Evolutionary conservation across 2,797 vertebrate genomes (phyloP).

Genomic region (Myripristis murdjan): DNA sequence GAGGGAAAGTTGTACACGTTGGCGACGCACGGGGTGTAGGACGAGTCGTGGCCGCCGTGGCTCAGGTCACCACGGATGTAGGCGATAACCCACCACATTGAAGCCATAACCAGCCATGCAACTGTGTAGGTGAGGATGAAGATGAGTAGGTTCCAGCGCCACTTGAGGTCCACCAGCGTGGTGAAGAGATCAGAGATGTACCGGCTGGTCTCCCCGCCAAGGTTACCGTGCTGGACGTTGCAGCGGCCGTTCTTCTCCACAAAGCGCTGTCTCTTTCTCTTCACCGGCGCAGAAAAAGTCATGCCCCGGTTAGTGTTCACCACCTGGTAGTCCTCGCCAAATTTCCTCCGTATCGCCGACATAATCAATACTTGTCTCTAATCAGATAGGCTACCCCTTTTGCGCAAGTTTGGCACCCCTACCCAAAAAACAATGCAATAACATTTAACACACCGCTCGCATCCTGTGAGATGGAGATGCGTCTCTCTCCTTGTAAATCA

Average conservation of each 20-base stretch:
- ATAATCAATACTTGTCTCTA: constrained; percentile 69
- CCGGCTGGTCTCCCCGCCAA: constrained; percentile 92
- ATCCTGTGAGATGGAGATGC: constrained; percentile 61
- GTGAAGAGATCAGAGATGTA: constrained; percentile 94
- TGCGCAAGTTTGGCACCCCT: constrained; percentile 65
- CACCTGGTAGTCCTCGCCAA: constrained; percentile 92
- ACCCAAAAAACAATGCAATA: constrained; percentile 38
- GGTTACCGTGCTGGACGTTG: constrained; percentile 94
- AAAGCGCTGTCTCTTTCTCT: constrained; percentile 91
- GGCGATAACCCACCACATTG: constrained; percentile 95
- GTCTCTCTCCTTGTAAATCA: constrained; percentile 49
- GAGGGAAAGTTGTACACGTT: constrained; percentile 96
- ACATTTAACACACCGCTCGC: constrained; percentile 50
- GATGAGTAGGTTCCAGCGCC: constrained; percentile 96
- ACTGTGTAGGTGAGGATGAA: constrained; percentile 94
- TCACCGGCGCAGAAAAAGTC: constrained; percentile 83
- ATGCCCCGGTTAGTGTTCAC: constrained; percentile 82
- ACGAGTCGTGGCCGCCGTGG: constrained; percentile 79
- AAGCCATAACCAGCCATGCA: constrained; percentile 95
- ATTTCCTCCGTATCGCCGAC: constrained; percentile 90
- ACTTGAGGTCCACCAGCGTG: constrained; percentile 94
- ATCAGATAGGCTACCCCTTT: constrained; percentile 46
- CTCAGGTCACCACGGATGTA: constrained; percentile 92
- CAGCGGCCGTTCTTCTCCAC: constrained; percentile 96
- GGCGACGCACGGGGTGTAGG: constrained; percentile 91